Percentiles rank a stretch among this genome's conserved stretches.
Evolutionary conservation across 2,797 vertebrate species (phyloP).

Genomic region (Crax fasciolata): DNA sequence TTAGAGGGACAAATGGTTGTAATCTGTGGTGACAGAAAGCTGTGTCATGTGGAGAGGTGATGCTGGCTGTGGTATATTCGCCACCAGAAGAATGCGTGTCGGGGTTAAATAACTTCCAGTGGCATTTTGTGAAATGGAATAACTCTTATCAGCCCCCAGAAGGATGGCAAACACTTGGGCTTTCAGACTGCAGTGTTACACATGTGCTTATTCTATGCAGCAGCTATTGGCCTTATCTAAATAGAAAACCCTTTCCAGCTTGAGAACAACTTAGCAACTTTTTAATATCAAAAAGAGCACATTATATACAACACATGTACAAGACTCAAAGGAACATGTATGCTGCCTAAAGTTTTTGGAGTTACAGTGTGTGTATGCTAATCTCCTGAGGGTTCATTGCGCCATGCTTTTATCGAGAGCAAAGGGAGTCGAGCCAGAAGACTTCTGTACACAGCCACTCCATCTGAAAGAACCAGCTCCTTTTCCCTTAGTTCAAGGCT

Average conservation of each 20-base stretch:
- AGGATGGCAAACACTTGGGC: accelerated
- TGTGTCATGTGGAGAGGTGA: background rate
- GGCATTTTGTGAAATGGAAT: background rate
- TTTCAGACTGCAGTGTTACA: background rate
- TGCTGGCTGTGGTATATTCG: background rate
- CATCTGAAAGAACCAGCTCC: conserved; percentile 72
- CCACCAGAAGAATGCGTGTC: background rate
- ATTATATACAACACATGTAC: conserved; percentile 63
- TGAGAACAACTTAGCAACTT: conserved; percentile 59
- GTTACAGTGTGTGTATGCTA: background rate
- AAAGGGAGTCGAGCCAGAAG: conserved; percentile 55
- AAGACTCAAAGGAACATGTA: conserved; percentile 71
- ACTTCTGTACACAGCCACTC: conserved; percentile 56
- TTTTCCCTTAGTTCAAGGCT: conserved; percentile 73
- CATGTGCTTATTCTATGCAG: background rate
- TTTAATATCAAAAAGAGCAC: conserved; percentile 62
- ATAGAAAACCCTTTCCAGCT: conserved; percentile 71
- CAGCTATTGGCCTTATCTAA: conserved; percentile 67
- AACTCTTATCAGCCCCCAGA: background rate
- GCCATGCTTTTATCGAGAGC: conserved; percentile 59
- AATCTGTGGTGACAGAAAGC: background rate
- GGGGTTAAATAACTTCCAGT: background rate
- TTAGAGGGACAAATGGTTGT: background rate
- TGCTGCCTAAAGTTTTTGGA: conserved; percentile 70
- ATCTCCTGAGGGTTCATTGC: conserved; percentile 68